phyloP scores from a whole-genome alignment of 2,888 invertebrate species.

The Mactromeris polynyma region DNA sequence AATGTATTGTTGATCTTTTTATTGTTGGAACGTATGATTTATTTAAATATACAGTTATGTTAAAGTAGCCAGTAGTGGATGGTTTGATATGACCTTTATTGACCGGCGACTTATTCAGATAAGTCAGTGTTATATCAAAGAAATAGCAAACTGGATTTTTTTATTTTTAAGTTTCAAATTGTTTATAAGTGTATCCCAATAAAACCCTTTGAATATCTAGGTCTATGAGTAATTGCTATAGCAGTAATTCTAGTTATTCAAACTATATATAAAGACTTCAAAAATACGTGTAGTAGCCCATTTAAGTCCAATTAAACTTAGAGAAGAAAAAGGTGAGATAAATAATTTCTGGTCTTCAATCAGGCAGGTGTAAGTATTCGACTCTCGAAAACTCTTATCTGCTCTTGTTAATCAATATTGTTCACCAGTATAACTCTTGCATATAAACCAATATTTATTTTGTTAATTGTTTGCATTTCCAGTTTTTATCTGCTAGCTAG shows the following conservation, averaged over 20 bases:
- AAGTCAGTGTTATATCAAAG: not conserved
- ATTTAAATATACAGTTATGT: not conserved
- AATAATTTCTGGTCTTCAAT: not conserved
- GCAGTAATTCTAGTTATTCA: not conserved
- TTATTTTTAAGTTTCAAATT: no score
- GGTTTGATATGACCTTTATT: not conserved
- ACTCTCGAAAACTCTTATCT: not conserved
- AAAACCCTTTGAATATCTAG: not conserved
- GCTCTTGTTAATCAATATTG: not conserved
- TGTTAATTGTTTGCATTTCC: not conserved
- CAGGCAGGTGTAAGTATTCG: not conserved
- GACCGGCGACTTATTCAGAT: not conserved
- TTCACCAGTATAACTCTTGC: not conserved
- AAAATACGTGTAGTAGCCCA: not conserved
- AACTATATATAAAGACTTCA: not conserved
- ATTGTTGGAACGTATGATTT: not conserved
- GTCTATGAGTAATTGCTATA: not conserved
- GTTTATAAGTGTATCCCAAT: no score
- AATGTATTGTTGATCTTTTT: not conserved
- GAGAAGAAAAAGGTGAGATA: not conserved
- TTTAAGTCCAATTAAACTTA: not conserved
- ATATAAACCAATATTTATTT: not conserved
- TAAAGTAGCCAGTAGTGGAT: not conserved
- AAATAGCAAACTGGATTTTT: not conserved
- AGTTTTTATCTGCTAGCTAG: not conserved